These are phyloP conservation scores for Peromyscus melanophrys DNA, from an alignment of 2,797 vertebrate species.

Conservation along the genomic window DNA sequence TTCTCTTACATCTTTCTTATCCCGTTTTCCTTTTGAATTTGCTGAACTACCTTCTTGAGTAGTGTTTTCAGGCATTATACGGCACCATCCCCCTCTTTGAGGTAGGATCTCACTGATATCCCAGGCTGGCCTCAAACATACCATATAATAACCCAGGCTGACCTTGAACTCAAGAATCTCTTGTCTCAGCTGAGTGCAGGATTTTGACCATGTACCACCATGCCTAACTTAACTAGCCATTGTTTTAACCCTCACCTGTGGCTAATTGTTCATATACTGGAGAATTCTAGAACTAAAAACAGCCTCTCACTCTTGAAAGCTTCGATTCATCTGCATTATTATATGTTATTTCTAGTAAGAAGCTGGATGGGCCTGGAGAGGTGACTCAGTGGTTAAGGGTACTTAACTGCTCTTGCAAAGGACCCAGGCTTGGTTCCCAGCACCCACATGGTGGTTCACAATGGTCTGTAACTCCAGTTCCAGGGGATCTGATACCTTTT, in stretches of 20 bases:
- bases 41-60: background rate
- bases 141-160: background rate
- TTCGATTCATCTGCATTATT: background rate
- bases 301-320: background rate
- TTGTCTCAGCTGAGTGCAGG: background rate
- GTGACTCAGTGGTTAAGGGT: background rate
- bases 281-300: background rate
- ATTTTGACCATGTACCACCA: background rate
- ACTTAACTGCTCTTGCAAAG: background rate
- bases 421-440: background rate
- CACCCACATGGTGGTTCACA: background rate
- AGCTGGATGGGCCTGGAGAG: background rate
- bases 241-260: background rate
- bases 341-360: background rate
- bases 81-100: background rate
- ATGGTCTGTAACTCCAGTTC: background rate
- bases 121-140: background rate
- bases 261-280: background rate
- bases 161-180: background rate
- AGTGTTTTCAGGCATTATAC: background rate
- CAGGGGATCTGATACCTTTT: background rate
- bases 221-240: too few species aligned
- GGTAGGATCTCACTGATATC: background rate
- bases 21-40: background rate
- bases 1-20: background rate